Percentiles rank a stretch among this genome's conserved stretches.
Conservation (phyloP, 2,113 vertebrate genomes). For the Cavia porcellus region DNA sequence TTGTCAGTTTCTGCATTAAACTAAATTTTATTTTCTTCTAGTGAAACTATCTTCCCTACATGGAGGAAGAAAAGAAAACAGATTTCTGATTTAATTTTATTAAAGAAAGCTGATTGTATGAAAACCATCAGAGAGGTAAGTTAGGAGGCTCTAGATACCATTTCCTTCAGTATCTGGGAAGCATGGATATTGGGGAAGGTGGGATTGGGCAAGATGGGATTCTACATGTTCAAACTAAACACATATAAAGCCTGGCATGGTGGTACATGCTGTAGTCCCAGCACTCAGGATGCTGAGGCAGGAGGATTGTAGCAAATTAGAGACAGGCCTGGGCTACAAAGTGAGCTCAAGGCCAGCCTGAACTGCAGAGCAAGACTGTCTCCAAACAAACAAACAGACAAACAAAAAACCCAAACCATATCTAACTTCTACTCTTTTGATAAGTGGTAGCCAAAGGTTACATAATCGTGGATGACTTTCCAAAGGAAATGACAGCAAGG, state of each 20-base stretch:
- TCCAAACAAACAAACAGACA: no score
- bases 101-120: constrained; percentile 7
- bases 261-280: no score
- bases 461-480: not conserved
- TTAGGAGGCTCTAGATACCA: not conserved
- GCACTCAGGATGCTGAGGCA: no score
- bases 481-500: not conserved
- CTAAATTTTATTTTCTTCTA: constrained; percentile 21
- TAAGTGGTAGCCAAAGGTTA: not conserved
- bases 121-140: not conserved
- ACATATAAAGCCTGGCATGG: not conserved
- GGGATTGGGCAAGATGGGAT: not conserved
- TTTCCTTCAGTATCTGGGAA: not conserved
- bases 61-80: constrained; percentile 18
- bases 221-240: not conserved
- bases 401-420: not conserved
- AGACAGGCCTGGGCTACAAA: no score
- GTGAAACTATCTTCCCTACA: not conserved
- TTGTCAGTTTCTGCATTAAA: not conserved
- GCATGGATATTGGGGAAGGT: not conserved
- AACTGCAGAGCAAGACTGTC: no score
- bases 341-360: no score
- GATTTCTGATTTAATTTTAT: constrained; percentile 2
- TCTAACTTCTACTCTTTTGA: not conserved
- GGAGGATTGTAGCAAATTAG: no score